Conservation (phyloP, 2,113 vertebrate genomes). For the Eptatretus burgeri region DNA sequence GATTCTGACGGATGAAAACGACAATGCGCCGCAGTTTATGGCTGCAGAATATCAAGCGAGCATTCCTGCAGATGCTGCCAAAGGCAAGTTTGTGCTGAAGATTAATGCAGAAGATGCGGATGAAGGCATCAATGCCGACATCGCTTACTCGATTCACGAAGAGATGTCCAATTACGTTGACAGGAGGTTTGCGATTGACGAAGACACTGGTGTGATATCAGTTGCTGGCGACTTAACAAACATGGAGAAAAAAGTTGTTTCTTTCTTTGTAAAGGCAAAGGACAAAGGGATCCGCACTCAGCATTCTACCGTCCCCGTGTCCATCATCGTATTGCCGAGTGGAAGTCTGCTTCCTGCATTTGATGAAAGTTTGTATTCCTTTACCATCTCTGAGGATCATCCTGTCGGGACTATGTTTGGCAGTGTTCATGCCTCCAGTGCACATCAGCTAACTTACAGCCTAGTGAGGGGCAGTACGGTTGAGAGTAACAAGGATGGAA, state of each 20-base stretch:
- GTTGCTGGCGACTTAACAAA: conserved; percentile 65
- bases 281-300: conserved; percentile 49
- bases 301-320: conserved; percentile 63
- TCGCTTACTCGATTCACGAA: conserved; percentile 67
- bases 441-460: conserved; percentile 25
- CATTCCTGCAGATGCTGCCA: conserved; percentile 45
- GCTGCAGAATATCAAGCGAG: conserved; percentile 51
- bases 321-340: conserved; percentile 54
- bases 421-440: conserved; percentile 28
- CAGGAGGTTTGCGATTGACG: conserved; percentile 68
- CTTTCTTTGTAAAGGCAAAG: conserved; percentile 85
- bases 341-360: conserved; percentile 43
- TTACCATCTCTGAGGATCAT: conserved; percentile 40
- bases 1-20: conserved; percentile 61
- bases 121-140: conserved; percentile 45
- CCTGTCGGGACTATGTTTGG: conserved; percentile 45
- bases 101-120: conserved; percentile 62
- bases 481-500: conserved; percentile 42
- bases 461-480: conserved; percentile 37
- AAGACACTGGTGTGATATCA: conserved; percentile 88
- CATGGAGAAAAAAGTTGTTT: conserved; percentile 46
- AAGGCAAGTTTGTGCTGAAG: conserved; percentile 54
- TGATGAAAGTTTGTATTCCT: conserved; percentile 54
- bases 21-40: conserved; percentile 47
- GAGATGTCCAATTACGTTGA: conserved; percentile 49